These are phyloP conservation scores for Trichomalopsis sarcophagae DNA, from an alignment of 1,140 invertebrate genomes.

Conservation along the genomic window DNA sequence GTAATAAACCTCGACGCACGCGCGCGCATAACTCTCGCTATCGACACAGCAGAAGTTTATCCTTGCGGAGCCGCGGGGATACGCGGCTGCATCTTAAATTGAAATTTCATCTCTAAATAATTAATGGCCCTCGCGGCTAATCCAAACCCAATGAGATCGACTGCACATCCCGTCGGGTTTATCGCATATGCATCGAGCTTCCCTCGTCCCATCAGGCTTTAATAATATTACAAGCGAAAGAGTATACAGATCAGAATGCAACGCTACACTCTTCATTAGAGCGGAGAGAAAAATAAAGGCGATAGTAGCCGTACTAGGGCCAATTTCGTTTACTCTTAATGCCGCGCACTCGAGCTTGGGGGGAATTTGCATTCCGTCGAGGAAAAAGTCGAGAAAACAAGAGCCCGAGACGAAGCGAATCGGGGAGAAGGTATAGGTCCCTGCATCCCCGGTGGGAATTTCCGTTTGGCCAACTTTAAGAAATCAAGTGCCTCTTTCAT, in stretches of 20 bases:
- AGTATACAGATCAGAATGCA: not conserved
- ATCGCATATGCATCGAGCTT: too few relatives aligned
- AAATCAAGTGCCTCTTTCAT: slow-evolving; percentile 59
- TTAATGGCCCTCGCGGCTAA: not conserved
- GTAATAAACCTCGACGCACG: not conserved
- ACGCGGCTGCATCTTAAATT: not conserved
- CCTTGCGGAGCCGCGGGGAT: not conserved
- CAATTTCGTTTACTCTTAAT: slow-evolving; percentile 37
- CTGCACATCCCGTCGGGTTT: too few relatives aligned
- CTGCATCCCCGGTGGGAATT: slow-evolving; percentile 46
- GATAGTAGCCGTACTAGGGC: not conserved
- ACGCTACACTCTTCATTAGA: not conserved
- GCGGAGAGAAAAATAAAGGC: not conserved
- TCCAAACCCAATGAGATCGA: not conserved
- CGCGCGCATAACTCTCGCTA: not conserved
- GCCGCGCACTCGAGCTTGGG: too few relatives aligned
- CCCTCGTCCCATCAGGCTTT: not conserved
- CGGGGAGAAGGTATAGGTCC: slow-evolving; percentile 14
- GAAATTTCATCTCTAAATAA: not conserved
- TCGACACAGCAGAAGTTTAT: not conserved
- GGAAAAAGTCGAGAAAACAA: slow-evolving; percentile 38
- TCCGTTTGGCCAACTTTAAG: slow-evolving; percentile 55
- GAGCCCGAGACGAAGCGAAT: slow-evolving; percentile 45
- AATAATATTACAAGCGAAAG: not conserved
- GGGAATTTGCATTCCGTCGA: slow-evolving; percentile 30